These are phyloP conservation scores for Lasiurus cinereus DNA, from an alignment of 2,113 vertebrate genomes.

Conservation along the genomic window DNA sequence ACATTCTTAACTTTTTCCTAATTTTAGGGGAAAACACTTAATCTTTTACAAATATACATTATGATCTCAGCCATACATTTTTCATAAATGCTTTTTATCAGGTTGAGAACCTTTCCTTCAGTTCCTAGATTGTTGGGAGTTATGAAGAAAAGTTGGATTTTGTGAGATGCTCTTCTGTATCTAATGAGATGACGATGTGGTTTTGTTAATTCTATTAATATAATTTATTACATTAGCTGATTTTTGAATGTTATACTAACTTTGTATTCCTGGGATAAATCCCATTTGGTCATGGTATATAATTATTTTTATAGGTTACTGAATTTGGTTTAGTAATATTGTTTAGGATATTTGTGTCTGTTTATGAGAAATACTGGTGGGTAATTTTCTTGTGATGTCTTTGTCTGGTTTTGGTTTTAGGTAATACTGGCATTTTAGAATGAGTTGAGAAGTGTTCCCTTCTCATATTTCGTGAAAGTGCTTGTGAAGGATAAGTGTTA, in stretches of 20 bases:
- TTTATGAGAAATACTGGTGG: background rate
- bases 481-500: background rate
- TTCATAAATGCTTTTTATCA: too few species aligned
- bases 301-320: background rate
- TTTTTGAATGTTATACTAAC: background rate
- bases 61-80: too few species aligned
- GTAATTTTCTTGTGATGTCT: background rate
- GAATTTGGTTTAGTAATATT: background rate
- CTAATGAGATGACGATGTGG: background rate
- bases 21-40: background rate
- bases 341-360: background rate
- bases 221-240: background rate
- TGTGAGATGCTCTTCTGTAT: background rate
- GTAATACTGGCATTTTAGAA: background rate
- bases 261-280: background rate
- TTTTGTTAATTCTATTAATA: background rate
- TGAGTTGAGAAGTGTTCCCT: background rate
- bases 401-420: background rate
- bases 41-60: background rate
- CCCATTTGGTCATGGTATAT: background rate
- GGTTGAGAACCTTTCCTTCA: too few species aligned
- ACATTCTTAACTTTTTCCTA: background rate
- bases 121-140: too few species aligned
- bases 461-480: background rate
- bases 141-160: background rate